These are phyloP conservation scores for Labeo catla DNA, from an alignment of 2,113 vertebrate species.

Conservation along the genomic window DNA sequence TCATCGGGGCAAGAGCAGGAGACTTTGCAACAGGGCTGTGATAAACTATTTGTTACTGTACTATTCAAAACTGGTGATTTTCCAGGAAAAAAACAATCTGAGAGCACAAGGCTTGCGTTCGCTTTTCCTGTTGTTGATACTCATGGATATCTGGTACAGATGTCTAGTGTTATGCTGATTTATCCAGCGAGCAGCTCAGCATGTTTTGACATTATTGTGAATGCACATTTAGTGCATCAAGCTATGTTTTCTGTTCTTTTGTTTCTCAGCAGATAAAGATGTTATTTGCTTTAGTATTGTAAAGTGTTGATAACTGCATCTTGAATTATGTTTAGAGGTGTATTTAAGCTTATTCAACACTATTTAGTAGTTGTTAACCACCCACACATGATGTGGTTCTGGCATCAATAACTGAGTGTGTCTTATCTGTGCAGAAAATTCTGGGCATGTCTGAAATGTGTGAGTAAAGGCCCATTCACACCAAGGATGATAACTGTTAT, in stretches of 20 bases:
- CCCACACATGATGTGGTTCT: constrained; percentile 24
- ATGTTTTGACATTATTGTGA: not conserved
- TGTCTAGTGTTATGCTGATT: not conserved
- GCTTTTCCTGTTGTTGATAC: not conserved
- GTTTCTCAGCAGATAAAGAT: constrained; percentile 5
- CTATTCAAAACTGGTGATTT: not conserved
- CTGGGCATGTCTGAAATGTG: not conserved
- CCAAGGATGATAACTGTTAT: too few relatives aligned
- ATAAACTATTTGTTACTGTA: not conserved
- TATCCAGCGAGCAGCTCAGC: not conserved
- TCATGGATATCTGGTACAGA: not conserved
- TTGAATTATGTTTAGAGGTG: not conserved
- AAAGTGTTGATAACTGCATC: constrained; percentile 27
- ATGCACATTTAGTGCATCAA: not conserved
- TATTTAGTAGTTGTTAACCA: constrained; percentile 15
- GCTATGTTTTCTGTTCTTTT: not conserved
- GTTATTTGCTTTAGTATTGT: not conserved
- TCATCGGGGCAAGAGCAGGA: constrained; percentile 30
- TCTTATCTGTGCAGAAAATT: not conserved
- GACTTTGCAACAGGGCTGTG: not conserved
- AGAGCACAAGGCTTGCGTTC: not conserved
- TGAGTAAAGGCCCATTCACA: not conserved
- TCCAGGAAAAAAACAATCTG: not conserved
- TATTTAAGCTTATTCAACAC: constrained; percentile 20
- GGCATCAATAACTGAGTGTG: not conserved